phyloP scores from a whole-genome alignment of 2,797 vertebrate species.

The Chloroceryle amazona region DNA sequence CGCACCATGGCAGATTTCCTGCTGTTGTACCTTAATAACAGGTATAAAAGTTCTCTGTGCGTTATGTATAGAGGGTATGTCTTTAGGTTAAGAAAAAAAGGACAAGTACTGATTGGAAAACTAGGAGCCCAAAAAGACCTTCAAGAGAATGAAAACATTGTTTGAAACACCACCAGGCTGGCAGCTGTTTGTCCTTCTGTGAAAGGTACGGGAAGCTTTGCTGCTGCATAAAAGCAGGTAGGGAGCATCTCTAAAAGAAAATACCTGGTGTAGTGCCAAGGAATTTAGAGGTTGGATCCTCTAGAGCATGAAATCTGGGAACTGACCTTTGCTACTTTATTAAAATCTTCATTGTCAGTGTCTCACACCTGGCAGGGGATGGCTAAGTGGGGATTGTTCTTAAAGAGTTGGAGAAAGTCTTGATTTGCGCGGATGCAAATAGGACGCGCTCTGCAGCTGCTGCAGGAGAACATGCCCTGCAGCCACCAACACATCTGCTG shows the following conservation, averaged over 20 bases:
- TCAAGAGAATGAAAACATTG: not conserved
- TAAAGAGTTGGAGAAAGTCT: not conserved
- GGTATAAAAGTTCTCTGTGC: not conserved
- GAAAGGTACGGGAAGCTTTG: not conserved
- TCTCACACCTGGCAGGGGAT: not conserved
- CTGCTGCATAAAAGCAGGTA: not conserved
- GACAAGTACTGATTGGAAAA: not conserved
- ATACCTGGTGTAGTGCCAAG: rapidly evolving
- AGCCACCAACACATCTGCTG: not conserved
- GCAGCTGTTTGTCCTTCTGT: not conserved
- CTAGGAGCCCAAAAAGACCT: not conserved
- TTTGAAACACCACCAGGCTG: not conserved
- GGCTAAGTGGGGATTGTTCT: not conserved
- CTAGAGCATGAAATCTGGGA: not conserved
- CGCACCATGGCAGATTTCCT: rapidly evolving
- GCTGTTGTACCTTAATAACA: not conserved
- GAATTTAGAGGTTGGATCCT: not conserved
- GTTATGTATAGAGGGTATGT: not conserved
- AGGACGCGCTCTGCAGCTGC: not conserved
- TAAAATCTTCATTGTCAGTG: not conserved
- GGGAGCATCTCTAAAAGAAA: not conserved
- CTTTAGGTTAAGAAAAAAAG: not conserved
- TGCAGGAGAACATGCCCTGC: not conserved
- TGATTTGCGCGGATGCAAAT: not conserved
- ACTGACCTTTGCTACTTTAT: slow-evolving; percentile 8